phyloP scores from a whole-genome alignment of 2,888 invertebrate species.

The Theretra japonica region DNA sequence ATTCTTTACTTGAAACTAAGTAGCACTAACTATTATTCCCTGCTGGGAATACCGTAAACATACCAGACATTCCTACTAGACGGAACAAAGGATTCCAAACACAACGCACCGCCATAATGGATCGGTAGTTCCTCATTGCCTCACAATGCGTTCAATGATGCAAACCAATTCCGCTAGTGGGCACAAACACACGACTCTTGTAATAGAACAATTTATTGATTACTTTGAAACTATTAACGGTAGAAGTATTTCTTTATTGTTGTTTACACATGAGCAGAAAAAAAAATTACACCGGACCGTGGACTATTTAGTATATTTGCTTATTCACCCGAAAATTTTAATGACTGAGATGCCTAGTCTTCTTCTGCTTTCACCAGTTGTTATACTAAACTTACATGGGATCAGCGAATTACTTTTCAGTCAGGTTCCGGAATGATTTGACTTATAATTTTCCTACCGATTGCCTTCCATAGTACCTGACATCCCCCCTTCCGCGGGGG shows the following conservation, averaged over 20 bases:
- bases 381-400: too few species aligned
- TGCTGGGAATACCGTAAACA: not conserved
- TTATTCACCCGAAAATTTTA: too few species aligned
- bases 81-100: not conserved
- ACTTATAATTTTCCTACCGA: too few species aligned
- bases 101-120: not conserved
- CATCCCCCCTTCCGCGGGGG: too few species aligned
- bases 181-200: not conserved
- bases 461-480: too few species aligned
- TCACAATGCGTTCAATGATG: conserved; percentile 7
- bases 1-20: too few species aligned
- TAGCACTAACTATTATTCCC: not conserved
- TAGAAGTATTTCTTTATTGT: not conserved
- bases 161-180: conserved; percentile 22
- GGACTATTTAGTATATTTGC: too few species aligned
- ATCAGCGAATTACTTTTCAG: too few species aligned
- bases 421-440: too few species aligned
- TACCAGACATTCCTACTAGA: not conserved
- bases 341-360: too few species aligned
- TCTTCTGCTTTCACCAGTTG: too few species aligned
- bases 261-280: not conserved
- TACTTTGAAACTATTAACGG: not conserved
- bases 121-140: conserved; percentile 14
- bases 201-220: conserved; percentile 16
- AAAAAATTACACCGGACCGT: too few species aligned